Percentiles rank a stretch among this genome's conserved stretches.
These are phyloP conservation scores for Carapus acus DNA, from an alignment of 2,797 vertebrate species.

Conservation along the genomic window DNA sequence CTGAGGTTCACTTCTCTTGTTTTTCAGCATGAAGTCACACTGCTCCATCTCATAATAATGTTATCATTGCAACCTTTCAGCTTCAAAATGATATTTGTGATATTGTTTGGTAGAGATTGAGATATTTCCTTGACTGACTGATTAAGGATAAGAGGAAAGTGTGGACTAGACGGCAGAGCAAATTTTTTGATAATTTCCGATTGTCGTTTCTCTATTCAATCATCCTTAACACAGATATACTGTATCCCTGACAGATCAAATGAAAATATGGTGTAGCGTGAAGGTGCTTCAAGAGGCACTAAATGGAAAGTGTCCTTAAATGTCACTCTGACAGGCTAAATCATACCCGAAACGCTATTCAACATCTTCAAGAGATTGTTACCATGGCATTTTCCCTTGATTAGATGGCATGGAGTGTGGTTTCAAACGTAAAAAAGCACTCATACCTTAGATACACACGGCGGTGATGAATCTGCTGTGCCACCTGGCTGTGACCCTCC, in stretches of 20 bases:
- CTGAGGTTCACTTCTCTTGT: background rate
- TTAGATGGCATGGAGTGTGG: conserved; percentile 41
- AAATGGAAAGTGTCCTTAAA: conserved; percentile 32
- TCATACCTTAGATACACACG: conserved; percentile 9
- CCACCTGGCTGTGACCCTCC: conserved; percentile 19
- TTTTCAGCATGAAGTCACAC: too few relatives aligned
- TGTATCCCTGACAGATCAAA: conserved; percentile 5
- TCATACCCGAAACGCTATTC: conserved; percentile 42
- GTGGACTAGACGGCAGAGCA: too few relatives aligned
- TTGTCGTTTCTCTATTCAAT: background rate
- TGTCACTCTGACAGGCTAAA: conserved; percentile 26
- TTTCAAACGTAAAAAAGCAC: conserved; percentile 35
- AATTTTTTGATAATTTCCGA: too few relatives aligned
- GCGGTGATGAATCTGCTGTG: conserved; percentile 9
- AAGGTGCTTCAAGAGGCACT: conserved; percentile 1
- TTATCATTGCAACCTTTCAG: too few relatives aligned
- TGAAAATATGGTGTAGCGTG: conserved; percentile 5
- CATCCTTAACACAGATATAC: background rate
- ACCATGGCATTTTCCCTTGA: conserved; percentile 44
- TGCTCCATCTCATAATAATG: too few relatives aligned
- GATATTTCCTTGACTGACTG: too few relatives aligned
- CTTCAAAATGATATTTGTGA: too few relatives aligned
- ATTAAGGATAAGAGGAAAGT: too few relatives aligned
- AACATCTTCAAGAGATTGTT: conserved; percentile 39
- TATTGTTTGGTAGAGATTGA: too few relatives aligned